phyloP scores from a whole-genome alignment of 53 echinoderm and acorn worm genomes.

The Mesocentrotus franciscanus region DNA sequence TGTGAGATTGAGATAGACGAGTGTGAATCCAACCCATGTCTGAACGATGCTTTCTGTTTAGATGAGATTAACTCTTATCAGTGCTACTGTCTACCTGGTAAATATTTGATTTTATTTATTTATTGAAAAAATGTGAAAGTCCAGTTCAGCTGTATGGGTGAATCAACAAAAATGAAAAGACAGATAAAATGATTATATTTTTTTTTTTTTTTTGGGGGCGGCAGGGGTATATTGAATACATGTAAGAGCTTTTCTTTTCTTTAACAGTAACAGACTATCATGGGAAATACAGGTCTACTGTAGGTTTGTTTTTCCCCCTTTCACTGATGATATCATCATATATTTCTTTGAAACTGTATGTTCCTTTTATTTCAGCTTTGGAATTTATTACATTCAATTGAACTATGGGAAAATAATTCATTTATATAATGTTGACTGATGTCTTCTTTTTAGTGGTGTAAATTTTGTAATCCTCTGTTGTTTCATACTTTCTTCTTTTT shows the following conservation, averaged over 20 bases:
- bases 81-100: constrained; percentile 75
- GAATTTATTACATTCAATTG: background rate
- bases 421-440: background rate
- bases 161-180: no score
- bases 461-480: no score
- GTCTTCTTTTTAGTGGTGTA: background rate
- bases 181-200: background rate
- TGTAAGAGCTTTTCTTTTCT: no score
- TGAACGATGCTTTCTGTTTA: constrained; percentile 70
- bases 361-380: no score
- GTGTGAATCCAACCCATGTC: constrained; percentile 71
- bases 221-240: no score
- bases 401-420: background rate
- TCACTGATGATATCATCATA: no score
- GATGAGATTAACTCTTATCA: constrained; percentile 67
- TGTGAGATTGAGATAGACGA: constrained; percentile 77
- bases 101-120: background rate
- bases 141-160: no score
- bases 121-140: background rate
- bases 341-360: no score
- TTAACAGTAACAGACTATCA: no score
- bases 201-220: no score
- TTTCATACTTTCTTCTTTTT: background rate
- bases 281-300: no score
- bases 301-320: no score